phyloP scores from a whole-genome alignment of 2,888 invertebrate genomes.

The Tachystola acroxantha region DNA sequence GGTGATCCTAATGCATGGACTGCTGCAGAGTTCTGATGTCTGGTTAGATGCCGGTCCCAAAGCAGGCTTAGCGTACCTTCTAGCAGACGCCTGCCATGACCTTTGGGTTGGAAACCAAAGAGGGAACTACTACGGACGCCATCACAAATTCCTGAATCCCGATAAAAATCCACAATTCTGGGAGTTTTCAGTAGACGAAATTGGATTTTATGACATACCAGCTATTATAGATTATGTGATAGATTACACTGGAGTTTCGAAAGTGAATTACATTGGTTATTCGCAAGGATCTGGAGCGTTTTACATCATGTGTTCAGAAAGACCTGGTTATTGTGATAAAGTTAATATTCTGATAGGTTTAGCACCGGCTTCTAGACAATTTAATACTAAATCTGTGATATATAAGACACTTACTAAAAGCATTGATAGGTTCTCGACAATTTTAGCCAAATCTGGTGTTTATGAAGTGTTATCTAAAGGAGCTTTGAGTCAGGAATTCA shows the following conservation, averaged over 20 bases:
- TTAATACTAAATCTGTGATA: conserved; percentile 47
- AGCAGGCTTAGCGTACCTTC: conserved; percentile 15
- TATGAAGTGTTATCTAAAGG: conserved; percentile 46
- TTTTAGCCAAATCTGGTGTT: conserved; percentile 26
- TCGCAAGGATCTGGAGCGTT: conserved; percentile 84
- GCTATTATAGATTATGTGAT: conserved; percentile 64
- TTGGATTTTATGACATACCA: conserved; percentile 86
- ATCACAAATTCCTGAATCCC: conserved; percentile 54
- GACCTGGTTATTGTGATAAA: conserved; percentile 81
- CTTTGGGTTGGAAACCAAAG: conserved; percentile 18
- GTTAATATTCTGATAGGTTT: conserved; percentile 78
- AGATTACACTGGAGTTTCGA: conserved; percentile 30
- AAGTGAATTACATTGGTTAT: conserved; percentile 80
- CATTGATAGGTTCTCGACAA: conserved; percentile 22
- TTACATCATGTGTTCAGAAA: conserved; percentile 81
- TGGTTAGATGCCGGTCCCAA: conserved; percentile 16
- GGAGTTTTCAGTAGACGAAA: conserved; percentile 86
- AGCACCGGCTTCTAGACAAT: conserved; percentile 79
- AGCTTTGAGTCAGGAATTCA: conserved; percentile 34
- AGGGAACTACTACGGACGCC: conserved; percentile 51
- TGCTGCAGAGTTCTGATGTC: conserved; percentile 16
- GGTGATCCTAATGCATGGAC: conserved; percentile 20
- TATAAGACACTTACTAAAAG: conserved; percentile 23
- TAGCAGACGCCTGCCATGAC: conserved; percentile 17
- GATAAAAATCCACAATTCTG: conserved; percentile 55